phyloP scores from a whole-genome alignment of 1,140 invertebrate genomes.

The Frieseomelitta varia region DNA sequence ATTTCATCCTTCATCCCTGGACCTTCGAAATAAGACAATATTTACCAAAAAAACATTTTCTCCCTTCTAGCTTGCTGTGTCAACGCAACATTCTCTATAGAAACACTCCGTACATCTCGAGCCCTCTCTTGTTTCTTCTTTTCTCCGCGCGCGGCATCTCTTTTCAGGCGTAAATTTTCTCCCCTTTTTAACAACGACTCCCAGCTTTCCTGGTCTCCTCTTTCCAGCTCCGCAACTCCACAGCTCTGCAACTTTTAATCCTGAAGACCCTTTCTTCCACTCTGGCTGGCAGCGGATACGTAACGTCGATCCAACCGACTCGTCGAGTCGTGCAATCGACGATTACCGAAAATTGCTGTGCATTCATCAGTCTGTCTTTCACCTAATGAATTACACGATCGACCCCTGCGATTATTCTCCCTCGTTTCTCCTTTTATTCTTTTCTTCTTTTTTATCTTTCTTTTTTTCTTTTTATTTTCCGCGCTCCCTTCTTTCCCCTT shows the following conservation, averaged over 20 bases:
- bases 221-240: not conserved
- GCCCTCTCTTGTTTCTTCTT: not conserved
- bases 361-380: constrained; percentile 35
- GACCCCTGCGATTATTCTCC: constrained; percentile 35
- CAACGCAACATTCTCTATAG: not conserved
- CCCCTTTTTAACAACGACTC: constrained; percentile 18
- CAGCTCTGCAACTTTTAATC: constrained; percentile 37
- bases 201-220: not conserved
- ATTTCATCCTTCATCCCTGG: not conserved
- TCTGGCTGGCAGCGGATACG: constrained; percentile 29
- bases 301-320: constrained; percentile 60
- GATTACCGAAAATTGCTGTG: constrained; percentile 62
- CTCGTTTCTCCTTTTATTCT: not conserved
- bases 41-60: constrained; percentile 4
- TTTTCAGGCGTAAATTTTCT: constrained; percentile 29
- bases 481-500: not conserved
- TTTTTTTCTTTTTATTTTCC: no score
- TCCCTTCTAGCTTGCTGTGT: not conserved
- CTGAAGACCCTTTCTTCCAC: constrained; percentile 37
- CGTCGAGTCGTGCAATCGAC: constrained; percentile 59
- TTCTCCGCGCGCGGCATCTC: not conserved
- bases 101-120: constrained; percentile 1
- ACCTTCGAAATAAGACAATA: not conserved
- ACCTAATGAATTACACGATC: constrained; percentile 44
- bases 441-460: not conserved